These are phyloP conservation scores for Platynereis dumerilii DNA, from an alignment of 2,888 invertebrate species.

Conservation along the genomic window DNA sequence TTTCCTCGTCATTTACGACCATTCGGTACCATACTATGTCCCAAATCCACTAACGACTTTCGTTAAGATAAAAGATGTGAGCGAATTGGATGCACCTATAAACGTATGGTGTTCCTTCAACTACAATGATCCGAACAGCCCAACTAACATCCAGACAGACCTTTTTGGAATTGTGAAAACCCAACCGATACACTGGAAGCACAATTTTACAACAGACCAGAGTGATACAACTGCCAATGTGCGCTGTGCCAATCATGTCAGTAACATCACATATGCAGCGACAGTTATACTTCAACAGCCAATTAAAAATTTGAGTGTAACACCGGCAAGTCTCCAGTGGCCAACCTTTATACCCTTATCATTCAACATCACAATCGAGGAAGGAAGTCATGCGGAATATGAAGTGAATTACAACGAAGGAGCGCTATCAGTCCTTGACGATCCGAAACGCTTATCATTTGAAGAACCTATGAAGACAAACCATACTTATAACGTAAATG, in stretches of 20 bases:
- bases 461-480: neutral
- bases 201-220: neutral
- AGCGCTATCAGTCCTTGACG: neutral
- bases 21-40: neutral
- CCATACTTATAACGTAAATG: neutral
- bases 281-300: neutral
- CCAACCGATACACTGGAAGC: neutral
- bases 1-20: neutral
- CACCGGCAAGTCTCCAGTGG: neutral
- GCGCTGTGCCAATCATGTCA: slow-evolving; percentile 1
- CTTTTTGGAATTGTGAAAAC: no score
- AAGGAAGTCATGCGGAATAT: slow-evolving; percentile 1
- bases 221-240: neutral
- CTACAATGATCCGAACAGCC: neutral
- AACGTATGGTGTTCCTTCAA: neutral
- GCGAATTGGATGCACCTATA: neutral
- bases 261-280: neutral
- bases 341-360: neutral
- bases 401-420: neutral
- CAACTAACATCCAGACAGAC: neutral
- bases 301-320: neutral
- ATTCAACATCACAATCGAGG: neutral
- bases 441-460: neutral
- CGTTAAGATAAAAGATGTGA: neutral
- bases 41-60: neutral